Base-by-base conservation (phyloP, 2,797 vertebrate species). In the Stomatorhinus walkeri region DNA sequence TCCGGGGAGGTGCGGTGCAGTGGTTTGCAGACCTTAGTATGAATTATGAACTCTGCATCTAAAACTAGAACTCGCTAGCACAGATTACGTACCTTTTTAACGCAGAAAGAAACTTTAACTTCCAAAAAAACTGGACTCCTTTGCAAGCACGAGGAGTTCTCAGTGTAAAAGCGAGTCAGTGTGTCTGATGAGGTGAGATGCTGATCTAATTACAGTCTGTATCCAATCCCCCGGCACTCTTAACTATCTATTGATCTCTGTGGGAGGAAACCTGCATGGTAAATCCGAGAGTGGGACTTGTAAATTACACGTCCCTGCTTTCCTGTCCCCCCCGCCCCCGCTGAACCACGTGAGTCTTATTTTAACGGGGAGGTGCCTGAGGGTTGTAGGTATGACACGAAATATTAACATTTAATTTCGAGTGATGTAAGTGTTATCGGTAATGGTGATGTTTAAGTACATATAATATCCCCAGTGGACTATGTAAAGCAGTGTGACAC, bases 131-230 rank as follows among this genome's bases (percentile, higher is more conserved):
- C 22, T 28, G 24, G 8, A 68, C 28, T 5, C 24, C 28, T 68
- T 14, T 68, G 64, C 64, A 32, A 24, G 22, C 24, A 36, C 8
- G 36, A 36, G 7, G 72, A 40, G 16, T 46, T 46, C 76, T 81
- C 40, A 6, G 40, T 24, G 43, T 83, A 46, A 48, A 22, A 83
- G 76, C 79, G 2, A 83, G 79, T 79, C 72, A 36, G 72, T 79
- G 72, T 81, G 76, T 84, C 81, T 84, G 81, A 84, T 84, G 81
- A 84, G 81, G 43, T 84, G 81, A 46, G 46, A 84, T 84, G 9
- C 81, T 84, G 81, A 84, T 84, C 81, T 84, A 84, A 84, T 84
- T 84, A 84, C 81, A 46, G 81, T 84, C 81, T 84, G 81, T 84
- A 84, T 49, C 46, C 40, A 84, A 84, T 49, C 40, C 46, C 81